A percentile compares a stretch with the other conserved stretches of the same genome.
Conservation (phyloP, 2,888 invertebrate genomes). For the Pyrgus malvae region DNA sequence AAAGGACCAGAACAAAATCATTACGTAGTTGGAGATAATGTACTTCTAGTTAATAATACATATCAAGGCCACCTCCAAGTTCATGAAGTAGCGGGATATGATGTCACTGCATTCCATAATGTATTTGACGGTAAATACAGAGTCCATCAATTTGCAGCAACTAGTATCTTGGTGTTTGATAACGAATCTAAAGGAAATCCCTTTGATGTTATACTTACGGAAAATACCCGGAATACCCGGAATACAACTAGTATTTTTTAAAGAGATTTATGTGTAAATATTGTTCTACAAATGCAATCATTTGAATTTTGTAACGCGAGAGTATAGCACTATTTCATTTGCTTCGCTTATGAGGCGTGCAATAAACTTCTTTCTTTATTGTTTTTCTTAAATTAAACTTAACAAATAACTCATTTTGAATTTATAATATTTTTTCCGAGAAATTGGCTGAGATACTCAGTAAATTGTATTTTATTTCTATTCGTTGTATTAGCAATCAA, state of each 20-base stretch:
- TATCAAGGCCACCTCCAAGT: too few relatives aligned
- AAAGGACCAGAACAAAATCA: too few relatives aligned
- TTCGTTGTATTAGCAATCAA: slow-evolving; percentile 16
- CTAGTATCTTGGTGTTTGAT: too few relatives aligned
- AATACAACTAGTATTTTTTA: slow-evolving; percentile 9
- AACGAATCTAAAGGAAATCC: too few relatives aligned
- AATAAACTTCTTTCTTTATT: not conserved
- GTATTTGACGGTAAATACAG: too few relatives aligned
- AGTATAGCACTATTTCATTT: not conserved
- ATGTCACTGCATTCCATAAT: too few relatives aligned
- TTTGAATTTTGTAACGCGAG: slow-evolving; percentile 1
- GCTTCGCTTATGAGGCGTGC: not conserved
- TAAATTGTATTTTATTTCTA: slow-evolving; percentile 20
- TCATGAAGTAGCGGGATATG: too few relatives aligned
- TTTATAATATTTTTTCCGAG: slow-evolving; percentile 18
- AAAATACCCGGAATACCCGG: too few relatives aligned
- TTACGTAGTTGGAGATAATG: too few relatives aligned
- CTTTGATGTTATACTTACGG: too few relatives aligned
- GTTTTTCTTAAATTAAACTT: slow-evolving; percentile 5
- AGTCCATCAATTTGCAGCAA: too few relatives aligned
- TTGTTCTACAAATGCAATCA: slow-evolving; percentile 8
- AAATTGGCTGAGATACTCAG: slow-evolving; percentile 5
- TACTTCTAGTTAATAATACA: too few relatives aligned
- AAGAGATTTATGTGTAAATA: slow-evolving; percentile 13
- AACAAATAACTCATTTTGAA: slow-evolving; percentile 14